phyloP scores from a whole-genome alignment of 2,888 invertebrate genomes.

The Mantis religiosa region DNA sequence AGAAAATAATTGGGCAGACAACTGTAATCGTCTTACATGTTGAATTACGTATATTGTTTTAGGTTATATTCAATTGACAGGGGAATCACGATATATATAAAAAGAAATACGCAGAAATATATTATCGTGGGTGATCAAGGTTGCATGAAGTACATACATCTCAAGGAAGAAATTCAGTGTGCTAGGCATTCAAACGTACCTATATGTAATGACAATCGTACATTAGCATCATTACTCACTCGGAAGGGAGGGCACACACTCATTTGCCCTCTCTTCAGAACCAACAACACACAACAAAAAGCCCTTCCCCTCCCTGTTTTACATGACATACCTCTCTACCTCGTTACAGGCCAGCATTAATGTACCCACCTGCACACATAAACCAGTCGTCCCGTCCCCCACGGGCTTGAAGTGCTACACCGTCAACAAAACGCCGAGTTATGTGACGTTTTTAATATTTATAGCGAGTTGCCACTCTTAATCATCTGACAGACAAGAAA shows the following conservation, averaged over 20 bases:
- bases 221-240: not conserved
- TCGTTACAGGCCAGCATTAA: not conserved
- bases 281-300: not conserved
- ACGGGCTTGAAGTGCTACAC: not conserved
- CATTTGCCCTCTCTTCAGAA: not conserved
- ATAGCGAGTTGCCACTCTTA: not conserved
- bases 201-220: not conserved
- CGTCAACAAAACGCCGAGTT: not conserved
- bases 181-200: not conserved
- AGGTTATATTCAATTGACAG: no score
- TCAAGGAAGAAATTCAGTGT: not conserved
- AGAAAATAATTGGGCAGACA: no score
- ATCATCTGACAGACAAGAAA: not conserved
- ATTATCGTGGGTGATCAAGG: no score
- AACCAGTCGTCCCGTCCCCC: not conserved
- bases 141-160: no score
- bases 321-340: not conserved
- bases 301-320: not conserved
- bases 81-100: no score
- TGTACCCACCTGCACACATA: not conserved
- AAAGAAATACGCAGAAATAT: no score
- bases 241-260: not conserved
- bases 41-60: no score
- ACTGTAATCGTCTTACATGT: no score
- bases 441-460: not conserved